These are phyloP conservation scores for Cercopithecus mitis DNA, from an alignment of 2,797 vertebrate species.

Conservation along the genomic window DNA sequence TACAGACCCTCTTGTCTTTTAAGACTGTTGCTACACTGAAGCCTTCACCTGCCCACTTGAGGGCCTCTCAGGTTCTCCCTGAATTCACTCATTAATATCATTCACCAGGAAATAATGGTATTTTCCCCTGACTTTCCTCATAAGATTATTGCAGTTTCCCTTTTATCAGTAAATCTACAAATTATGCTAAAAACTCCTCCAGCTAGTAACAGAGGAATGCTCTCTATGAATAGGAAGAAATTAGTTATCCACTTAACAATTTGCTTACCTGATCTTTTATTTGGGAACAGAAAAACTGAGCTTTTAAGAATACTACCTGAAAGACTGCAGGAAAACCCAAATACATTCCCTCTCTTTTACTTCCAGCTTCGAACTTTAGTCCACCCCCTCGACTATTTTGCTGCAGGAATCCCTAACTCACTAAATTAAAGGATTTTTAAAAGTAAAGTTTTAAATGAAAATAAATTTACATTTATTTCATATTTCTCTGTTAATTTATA, in stretches of 20 bases:
- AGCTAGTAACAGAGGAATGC: background rate
- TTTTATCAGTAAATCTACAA: background rate
- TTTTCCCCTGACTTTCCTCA: background rate
- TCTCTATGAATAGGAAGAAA: background rate
- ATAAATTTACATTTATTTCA: background rate
- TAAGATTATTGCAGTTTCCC: background rate
- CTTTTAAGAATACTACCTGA: background rate
- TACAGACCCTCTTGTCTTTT: background rate
- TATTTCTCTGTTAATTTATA: conserved; percentile 43
- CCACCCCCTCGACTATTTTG: background rate
- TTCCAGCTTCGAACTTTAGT: background rate
- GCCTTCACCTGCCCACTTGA: background rate
- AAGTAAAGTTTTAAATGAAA: conserved; percentile 24
- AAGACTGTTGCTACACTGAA: background rate
- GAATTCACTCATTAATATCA: background rate
- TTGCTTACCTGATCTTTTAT: conserved; percentile 8
- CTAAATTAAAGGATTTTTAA: background rate
- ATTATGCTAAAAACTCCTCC: background rate
- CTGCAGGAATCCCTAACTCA: background rate
- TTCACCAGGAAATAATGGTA: background rate
- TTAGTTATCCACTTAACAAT: background rate
- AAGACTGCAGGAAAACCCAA: background rate
- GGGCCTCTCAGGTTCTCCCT: background rate
- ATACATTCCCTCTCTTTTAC: background rate
- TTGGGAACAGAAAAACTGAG: background rate